Evolutionary conservation across 2,113 vertebrate species (phyloP).

Genomic region (Stigmatopora argus): DNA sequence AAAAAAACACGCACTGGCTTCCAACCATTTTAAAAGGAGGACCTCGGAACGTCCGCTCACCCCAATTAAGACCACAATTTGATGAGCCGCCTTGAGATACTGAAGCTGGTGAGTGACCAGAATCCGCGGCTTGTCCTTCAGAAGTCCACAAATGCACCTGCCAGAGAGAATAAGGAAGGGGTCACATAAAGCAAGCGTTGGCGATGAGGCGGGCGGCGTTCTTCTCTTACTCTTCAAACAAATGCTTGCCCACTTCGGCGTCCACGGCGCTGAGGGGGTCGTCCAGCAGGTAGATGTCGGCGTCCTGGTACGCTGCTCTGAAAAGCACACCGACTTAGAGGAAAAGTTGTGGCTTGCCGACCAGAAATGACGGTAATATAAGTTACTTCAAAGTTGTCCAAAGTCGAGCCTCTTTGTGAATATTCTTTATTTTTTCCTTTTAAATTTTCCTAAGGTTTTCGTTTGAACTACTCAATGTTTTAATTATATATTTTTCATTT

Average conservation of each 20-base stretch:
- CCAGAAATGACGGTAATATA: no score
- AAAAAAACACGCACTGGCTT: neutral
- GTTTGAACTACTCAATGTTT: no score
- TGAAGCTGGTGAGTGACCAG: conserved; percentile 94
- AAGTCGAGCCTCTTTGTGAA: no score
- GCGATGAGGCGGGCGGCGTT: no score
- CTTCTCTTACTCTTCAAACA: conserved; percentile 88
- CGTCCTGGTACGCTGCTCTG: conserved; percentile 92
- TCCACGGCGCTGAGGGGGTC: conserved; percentile 94
- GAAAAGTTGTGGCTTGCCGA: neutral
- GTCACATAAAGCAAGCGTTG: neutral
- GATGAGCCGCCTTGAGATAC: conserved; percentile 82
- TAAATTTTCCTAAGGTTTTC: no score
- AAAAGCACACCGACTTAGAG: conserved; percentile 13
- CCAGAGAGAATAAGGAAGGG: neutral
- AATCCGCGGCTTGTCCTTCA: conserved; percentile 83
- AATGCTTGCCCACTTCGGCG: conserved; percentile 84
- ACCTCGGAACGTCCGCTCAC: conserved; percentile 58
- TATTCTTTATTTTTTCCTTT: no score
- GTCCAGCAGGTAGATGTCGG: conserved; percentile 92
- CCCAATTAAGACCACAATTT: conserved; percentile 90
- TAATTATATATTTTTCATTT: no score
- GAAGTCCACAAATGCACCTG: conserved; percentile 89
- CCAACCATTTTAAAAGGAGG: neutral
- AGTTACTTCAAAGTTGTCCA: no score